These are phyloP conservation scores for Luscinia luscinia DNA, from an alignment of 2,797 vertebrate species.

Conservation along the genomic window DNA sequence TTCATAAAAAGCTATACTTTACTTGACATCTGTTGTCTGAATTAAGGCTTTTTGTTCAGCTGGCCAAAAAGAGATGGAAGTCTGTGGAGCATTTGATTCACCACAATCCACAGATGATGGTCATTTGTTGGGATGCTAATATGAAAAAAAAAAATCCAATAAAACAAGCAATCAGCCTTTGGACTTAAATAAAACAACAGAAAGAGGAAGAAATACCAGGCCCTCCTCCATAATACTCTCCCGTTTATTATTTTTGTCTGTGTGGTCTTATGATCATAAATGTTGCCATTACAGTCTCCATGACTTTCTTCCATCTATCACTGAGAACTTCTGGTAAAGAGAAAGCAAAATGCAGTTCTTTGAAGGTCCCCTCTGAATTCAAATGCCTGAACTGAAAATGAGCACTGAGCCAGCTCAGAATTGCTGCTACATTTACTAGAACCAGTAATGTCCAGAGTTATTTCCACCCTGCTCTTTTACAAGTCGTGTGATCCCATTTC, in stretches of 20 bases:
- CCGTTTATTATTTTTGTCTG: not conserved
- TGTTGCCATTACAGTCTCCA: not conserved
- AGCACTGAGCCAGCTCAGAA: not conserved
- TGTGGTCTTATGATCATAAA: not conserved
- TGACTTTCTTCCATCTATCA: not conserved
- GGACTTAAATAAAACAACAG: not conserved
- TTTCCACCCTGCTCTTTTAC: slow-evolving; percentile 7
- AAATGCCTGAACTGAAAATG: not conserved
- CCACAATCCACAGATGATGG: not conserved
- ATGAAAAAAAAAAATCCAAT: not conserved
- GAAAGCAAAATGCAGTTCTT: not conserved
- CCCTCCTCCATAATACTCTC: not conserved
- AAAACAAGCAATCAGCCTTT: not conserved
- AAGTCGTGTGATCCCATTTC: not conserved
- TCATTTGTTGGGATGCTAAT: not conserved
- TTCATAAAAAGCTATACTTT: slow-evolving; percentile 5
- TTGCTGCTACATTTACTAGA: slow-evolving; percentile 8
- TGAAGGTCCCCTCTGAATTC: not conserved
- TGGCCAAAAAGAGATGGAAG: not conserved
- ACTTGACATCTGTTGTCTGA: slow-evolving; percentile 37
- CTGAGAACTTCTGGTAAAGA: not conserved
- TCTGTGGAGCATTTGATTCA: not conserved
- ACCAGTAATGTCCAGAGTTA: slow-evolving; percentile 10
- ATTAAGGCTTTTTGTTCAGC: not conserved
- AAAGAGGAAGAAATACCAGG: not conserved